Evolutionary conservation across 2,797 vertebrate species (phyloP), one percentile per base, ranked within the genome.

Genomic region (Oreortyx pictus): DNA sequence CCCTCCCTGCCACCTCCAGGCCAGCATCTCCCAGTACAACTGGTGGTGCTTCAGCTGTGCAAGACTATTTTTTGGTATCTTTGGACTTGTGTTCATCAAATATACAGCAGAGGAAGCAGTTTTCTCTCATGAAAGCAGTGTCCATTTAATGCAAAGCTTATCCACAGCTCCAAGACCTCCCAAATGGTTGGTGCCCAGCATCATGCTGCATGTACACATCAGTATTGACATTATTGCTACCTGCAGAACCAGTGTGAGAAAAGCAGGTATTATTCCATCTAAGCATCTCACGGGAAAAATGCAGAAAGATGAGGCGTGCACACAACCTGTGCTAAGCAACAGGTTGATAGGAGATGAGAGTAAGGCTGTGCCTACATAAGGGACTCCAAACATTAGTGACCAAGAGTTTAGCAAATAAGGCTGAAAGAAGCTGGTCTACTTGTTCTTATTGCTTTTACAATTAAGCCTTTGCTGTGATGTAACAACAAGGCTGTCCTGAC

Each of bases 151-250:
- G 8, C 22, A 52, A 67, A 80, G 9, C 31, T 64, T 37, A 72
- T 54, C 31, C 54, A 35, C 37, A 47, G 15, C 27, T 87, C 41
- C 39, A 52, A 52, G 52, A 33, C 22, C 8, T 74, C 59, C 44
- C 54, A 49, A 61, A 84, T 6, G 14, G 57, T 56, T 0, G 0
- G 13, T 56, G 29, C 35, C 25, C 18, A 2, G 33, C 1, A 0
- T 16, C 20, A 15, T 0, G 1, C 14, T 18, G 14, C 31, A 29
- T n/a, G 66, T 27, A 71, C 11, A 27, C 8, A 11, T 29, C 43
- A 47, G 1, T 29, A 56, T 24, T 62, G 52, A 49, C 31, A 41
- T 3, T 6, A 14, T 1, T 72, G 33, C 43, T 72, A 61, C 4
- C 59, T 66, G 64, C 9, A 44, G 24, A 33, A 1, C 12, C 33